Evolutionary conservation across 2,888 invertebrate genomes (phyloP), one percentile per base, ranked within the genome.

Genomic region (Drosophila niveifrons): DNA sequence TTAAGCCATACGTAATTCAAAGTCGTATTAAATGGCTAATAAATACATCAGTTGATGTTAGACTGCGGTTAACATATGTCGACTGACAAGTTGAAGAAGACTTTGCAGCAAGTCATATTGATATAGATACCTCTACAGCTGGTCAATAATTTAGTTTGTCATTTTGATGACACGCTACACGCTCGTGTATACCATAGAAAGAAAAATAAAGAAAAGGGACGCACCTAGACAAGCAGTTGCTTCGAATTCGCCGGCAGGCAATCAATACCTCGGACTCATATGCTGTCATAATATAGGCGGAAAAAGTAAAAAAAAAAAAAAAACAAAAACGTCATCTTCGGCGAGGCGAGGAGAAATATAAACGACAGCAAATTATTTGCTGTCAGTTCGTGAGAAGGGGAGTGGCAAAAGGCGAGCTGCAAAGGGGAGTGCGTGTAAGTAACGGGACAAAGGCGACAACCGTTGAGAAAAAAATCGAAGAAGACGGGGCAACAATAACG

Each of bases 331-430:
- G 61, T 76, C 71, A 67, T 64, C 10, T 18, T 34, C 23, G 44
- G 23, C n/a, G 50, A 13, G 75, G 34, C 55, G 63, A 63, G 34
- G 34, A 59, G 59, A 61, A 56, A 66, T 69, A 80, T 68, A 76
- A 75, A 68, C 75, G 81, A 79, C 72, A 66, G 77, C 79, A 75
- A 82, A 82, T 81, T 80, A 79, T 77, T 79, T 65, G 70, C 74
- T 82, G 82, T 82, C 82, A 78, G 78, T 43, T 44, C 36, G 36
- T n/a, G 31, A 61, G 47, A 36, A 39, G 67, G 34, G 57, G 66
- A n/a, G 59, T 61, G 68, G 59, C 56, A 47, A 41, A 41, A 23
- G 48, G n/a, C n/a, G n/a, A 4, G n/a, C 36, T 4, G n/a, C 36
- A 36, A 1, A 28, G n/a, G 55, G 43, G 51, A 64, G 58, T 78